These are phyloP conservation scores for Aphis gossypii DNA, from an alignment of 1,140 invertebrate species.

Conservation along the genomic window DNA sequence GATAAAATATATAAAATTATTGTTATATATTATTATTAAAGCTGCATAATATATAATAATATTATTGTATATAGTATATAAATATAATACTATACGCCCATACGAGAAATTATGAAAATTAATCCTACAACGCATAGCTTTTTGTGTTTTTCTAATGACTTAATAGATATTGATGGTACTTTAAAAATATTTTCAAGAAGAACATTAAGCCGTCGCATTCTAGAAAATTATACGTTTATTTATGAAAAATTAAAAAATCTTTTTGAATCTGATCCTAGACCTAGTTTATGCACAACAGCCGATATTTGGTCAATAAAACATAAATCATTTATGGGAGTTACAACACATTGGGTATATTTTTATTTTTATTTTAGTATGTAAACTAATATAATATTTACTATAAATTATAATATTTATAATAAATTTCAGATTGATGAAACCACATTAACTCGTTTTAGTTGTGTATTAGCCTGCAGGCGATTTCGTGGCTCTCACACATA, in stretches of 20 bases:
- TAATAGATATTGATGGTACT: neutral
- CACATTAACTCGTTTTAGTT: neutral
- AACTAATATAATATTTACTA: neutral
- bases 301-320: neutral
- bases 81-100: too few species aligned
- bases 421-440: conserved; percentile 1
- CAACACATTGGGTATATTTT: neutral
- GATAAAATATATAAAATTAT: too few species aligned
- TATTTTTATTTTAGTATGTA: conserved; percentile 9
- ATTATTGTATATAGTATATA: too few species aligned
- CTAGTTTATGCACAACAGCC: neutral
- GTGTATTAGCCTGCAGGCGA: neutral
- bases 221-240: neutral
- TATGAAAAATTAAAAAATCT: neutral
- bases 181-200: conserved; percentile 9
- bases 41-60: too few species aligned
- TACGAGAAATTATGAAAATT: too few species aligned
- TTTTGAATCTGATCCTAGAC: neutral
- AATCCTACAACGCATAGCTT: too few species aligned
- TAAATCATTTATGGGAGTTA: conserved; percentile 13
- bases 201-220: neutral
- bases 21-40: too few species aligned
- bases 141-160: too few species aligned
- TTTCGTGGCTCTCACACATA: neutral
- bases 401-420: neutral